Percentiles rank a stretch among this genome's conserved stretches.
phyloP scores from a whole-genome alignment of 2,797 vertebrate species.

The Pipistrellus pipistrellus region DNA sequence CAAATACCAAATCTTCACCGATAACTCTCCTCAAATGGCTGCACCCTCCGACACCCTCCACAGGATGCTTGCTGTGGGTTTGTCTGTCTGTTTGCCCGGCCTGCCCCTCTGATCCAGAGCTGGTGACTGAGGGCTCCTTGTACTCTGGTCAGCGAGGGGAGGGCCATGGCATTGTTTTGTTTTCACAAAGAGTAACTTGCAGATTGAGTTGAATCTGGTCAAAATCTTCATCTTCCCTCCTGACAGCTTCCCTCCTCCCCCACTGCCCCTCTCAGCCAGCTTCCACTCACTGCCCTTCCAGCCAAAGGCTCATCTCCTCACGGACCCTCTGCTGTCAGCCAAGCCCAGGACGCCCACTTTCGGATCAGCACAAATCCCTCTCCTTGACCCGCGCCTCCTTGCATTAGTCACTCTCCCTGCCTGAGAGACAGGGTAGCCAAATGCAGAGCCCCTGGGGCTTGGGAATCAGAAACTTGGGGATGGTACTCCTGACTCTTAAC shows the following conservation, averaged over 20 bases:
- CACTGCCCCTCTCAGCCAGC: no score
- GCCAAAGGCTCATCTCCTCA: neutral
- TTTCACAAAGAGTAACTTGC: constrained; percentile 16
- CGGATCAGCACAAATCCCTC: neutral
- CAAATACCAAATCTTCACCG: constrained; percentile 13
- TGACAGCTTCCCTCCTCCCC: neutral
- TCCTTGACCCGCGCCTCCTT: neutral
- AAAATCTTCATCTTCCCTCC: neutral
- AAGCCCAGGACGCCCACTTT: neutral
- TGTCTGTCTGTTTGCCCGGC: neutral
- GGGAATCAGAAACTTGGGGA: neutral
- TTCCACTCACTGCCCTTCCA: neutral
- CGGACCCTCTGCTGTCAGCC: neutral
- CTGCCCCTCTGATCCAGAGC: neutral
- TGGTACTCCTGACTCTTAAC: neutral
- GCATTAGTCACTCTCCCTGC: neutral
- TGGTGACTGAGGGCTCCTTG: neutral
- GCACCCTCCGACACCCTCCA: rapidly evolving
- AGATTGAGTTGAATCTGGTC: neutral
- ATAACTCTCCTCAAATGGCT: neutral
- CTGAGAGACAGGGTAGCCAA: neutral
- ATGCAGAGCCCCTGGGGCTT: neutral
- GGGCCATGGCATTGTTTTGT: neutral
- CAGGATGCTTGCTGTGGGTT: neutral
- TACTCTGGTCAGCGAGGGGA: neutral